Evolutionary conservation across 2,797 vertebrate species (phyloP).

Genomic region (Trematomus bernacchii): DNA sequence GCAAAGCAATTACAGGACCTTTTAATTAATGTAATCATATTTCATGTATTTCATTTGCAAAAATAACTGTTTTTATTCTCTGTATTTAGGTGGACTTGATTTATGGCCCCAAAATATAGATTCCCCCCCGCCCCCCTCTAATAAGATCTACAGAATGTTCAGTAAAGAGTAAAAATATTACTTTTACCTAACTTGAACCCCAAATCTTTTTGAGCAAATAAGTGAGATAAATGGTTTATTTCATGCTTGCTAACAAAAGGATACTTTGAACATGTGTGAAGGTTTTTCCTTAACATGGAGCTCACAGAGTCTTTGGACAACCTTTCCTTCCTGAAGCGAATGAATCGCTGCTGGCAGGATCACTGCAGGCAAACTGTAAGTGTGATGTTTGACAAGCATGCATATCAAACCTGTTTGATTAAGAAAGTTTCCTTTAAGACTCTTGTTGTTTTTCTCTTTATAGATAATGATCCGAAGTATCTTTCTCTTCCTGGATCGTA

Average conservation of each 20-base stretch:
- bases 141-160: neutral
- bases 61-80: neutral
- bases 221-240: neutral
- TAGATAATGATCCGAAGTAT: constrained; percentile 97
- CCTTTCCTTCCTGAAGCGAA: constrained; percentile 97
- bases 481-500: constrained; percentile 99
- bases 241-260: neutral
- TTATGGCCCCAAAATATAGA: too few species aligned
- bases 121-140: too few species aligned
- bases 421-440: neutral
- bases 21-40: neutral
- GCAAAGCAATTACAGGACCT: neutral
- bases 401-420: constrained; percentile 71
- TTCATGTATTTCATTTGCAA: neutral
- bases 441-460: neutral
- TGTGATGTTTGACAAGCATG: constrained; percentile 79
- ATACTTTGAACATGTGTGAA: neutral
- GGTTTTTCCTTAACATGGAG: constrained; percentile 64
- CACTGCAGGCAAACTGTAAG: constrained; percentile 99
- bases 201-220: neutral
- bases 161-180: neutral
- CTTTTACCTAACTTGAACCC: neutral
- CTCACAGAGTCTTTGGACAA: constrained; percentile 95
- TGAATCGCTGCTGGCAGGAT: constrained; percentile 99
- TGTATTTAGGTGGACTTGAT: neutral